Conservation (phyloP, 1,140 invertebrate genomes). For the Drosophila setifemur region DNA sequence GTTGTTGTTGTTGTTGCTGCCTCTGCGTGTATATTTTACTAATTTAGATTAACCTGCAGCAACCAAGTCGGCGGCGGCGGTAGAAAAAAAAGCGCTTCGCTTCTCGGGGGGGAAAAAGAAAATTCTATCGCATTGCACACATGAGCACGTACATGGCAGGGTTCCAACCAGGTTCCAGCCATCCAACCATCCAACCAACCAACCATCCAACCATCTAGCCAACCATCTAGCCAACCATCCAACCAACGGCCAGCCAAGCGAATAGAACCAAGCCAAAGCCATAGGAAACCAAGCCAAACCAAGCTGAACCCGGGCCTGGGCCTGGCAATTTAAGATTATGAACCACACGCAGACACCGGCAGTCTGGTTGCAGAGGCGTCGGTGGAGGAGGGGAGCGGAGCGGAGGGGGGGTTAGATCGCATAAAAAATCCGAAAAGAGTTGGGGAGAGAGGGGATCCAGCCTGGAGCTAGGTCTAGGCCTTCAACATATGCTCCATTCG, state of each 20-base stretch:
- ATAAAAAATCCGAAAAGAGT: neutral
- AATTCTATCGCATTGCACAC: conserved; percentile 77
- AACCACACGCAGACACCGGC: conserved; percentile 68
- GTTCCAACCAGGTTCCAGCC: conserved; percentile 21
- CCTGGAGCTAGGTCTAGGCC: conserved; percentile 61
- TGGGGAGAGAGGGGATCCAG: neutral
- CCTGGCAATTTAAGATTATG: conserved; percentile 77
- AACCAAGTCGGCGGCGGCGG: neutral
- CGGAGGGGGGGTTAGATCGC: too few species aligned
- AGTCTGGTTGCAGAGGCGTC: neutral
- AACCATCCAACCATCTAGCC: conserved; percentile 13
- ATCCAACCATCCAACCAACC: conserved; percentile 1
- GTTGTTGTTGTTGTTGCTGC: too few species aligned
- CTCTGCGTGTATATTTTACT: conserved; percentile 76
- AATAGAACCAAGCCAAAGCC: too few species aligned
- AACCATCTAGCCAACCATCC: too few species aligned
- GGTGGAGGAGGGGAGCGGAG: neutral
- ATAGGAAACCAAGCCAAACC: conserved; percentile 5
- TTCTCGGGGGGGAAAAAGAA: conserved; percentile 5
- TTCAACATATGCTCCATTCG: conserved; percentile 57
- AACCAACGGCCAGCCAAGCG: too few species aligned
- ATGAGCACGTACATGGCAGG: conserved; percentile 68
- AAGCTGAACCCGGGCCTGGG: conserved; percentile 3
- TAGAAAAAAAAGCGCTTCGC: neutral
- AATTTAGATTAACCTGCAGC: conserved; percentile 80